Evolutionary conservation across 2,888 invertebrate species (phyloP).

Genomic region (Tholera decimalis): DNA sequence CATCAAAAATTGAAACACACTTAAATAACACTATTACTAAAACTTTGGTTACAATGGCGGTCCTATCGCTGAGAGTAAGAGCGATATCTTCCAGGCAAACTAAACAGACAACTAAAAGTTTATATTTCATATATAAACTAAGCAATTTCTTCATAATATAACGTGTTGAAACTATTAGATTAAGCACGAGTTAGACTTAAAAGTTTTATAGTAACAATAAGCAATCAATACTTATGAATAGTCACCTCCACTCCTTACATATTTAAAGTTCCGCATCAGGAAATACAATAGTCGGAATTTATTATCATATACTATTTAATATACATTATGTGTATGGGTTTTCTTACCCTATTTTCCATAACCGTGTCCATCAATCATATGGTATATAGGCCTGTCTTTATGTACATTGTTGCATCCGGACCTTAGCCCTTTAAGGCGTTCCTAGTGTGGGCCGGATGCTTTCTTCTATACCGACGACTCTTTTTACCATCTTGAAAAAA

Average conservation of each 20-base stretch:
- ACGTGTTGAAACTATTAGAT: neutral
- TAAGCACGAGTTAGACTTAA: neutral
- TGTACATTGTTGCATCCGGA: conserved; percentile 8
- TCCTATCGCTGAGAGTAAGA: too few relatives aligned
- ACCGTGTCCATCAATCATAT: conserved; percentile 17
- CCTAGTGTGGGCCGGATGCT: too few relatives aligned
- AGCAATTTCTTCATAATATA: neutral
- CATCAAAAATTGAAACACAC: too few relatives aligned
- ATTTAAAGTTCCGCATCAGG: conserved; percentile 48
- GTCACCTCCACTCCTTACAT: conserved; percentile 13
- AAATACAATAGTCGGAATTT: conserved; percentile 39
- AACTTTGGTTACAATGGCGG: too few relatives aligned
- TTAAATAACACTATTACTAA: too few relatives aligned
- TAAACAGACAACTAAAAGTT: too few relatives aligned
- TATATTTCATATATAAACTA: too few relatives aligned
- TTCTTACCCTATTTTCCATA: conserved; percentile 36
- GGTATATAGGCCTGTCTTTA: neutral
- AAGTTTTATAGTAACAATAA: conserved; percentile 16
- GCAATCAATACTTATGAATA: conserved; percentile 9
- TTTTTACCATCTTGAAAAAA: too few relatives aligned
- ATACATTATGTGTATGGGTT: conserved; percentile 37
- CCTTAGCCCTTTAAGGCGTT: neutral
- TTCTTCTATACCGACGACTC: too few relatives aligned
- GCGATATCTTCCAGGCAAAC: too few relatives aligned
- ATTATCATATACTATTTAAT: too few relatives aligned